Conservation (phyloP, 1,140 invertebrate genomes). For the Calosoma granatense region DNA sequence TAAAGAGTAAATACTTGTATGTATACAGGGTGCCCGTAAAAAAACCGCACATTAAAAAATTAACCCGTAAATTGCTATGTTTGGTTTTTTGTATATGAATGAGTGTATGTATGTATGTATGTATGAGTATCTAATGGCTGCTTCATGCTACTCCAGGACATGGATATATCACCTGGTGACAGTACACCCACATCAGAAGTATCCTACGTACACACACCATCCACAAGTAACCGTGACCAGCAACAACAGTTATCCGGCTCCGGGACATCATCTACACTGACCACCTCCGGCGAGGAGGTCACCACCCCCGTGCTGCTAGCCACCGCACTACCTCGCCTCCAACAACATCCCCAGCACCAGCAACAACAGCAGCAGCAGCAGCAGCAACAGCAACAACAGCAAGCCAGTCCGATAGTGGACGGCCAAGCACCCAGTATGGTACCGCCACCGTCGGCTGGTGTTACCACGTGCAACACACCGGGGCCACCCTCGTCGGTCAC, state of each 20-base stretch:
- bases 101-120: too few species aligned
- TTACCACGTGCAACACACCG: constrained; percentile 42
- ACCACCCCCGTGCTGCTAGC: constrained; percentile 48
- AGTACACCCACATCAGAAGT: constrained; percentile 69
- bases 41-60: too few species aligned
- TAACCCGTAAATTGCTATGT: too few species aligned
- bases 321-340: constrained; percentile 58
- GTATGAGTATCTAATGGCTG: too few species aligned
- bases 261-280: constrained; percentile 17
- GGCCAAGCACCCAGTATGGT: constrained; percentile 31
- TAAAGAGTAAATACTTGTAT: too few species aligned
- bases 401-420: constrained; percentile 9
- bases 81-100: too few species aligned
- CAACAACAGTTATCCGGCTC: constrained; percentile 24
- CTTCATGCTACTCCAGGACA: constrained; percentile 48
- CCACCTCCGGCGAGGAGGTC: constrained; percentile 18
- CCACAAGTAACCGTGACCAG: constrained; percentile 30
- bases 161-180: constrained; percentile 80
- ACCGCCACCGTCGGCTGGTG: constrained; percentile 19
- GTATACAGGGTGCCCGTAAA: too few species aligned
- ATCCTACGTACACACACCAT: constrained; percentile 31
- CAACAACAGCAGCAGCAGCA: constrained; percentile 21
- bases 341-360: constrained; percentile 39
- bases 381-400: constrained; percentile 15
- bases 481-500: constrained; percentile 41